Conservation (phyloP, 2,888 invertebrate genomes). For the Pseudococcus longispinus region DNA sequence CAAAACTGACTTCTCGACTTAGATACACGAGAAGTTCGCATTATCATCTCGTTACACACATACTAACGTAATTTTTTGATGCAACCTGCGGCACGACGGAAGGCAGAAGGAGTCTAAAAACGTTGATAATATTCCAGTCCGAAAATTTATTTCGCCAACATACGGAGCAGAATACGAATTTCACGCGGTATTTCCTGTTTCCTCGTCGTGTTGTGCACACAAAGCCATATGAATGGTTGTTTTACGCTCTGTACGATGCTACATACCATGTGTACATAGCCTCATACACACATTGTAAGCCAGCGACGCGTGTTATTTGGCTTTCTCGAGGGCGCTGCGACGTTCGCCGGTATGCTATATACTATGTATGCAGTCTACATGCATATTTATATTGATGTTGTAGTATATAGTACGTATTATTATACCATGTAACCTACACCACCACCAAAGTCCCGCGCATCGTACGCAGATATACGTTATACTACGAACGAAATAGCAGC, state of each 20-base stretch:
- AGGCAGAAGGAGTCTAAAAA: neutral
- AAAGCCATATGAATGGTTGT: neutral
- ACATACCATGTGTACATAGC: neutral
- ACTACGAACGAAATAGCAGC: neutral
- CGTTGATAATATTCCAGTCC: neutral
- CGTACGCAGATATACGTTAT: neutral
- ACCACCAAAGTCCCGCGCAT: neutral
- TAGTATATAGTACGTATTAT: neutral
- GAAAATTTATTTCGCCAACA: neutral
- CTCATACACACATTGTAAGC: neutral
- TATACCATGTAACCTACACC: neutral
- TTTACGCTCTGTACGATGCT: neutral
- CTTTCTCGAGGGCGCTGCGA: neutral
- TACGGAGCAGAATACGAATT: neutral
- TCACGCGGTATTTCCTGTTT: slow-evolving; percentile 11
- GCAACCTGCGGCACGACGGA: too few relatives aligned
- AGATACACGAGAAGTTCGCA: too few relatives aligned
- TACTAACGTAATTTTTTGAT: too few relatives aligned
- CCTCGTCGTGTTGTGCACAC: neutral
- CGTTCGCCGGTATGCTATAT: neutral
- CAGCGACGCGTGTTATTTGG: slow-evolving; percentile 11
- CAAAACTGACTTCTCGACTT: too few relatives aligned
- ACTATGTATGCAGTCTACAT: neutral
- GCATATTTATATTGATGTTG: slow-evolving; percentile 1
- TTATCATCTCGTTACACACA: too few relatives aligned